Base-by-base conservation (phyloP, 2,888 invertebrate species). In the Drymonia ruficornis region DNA sequence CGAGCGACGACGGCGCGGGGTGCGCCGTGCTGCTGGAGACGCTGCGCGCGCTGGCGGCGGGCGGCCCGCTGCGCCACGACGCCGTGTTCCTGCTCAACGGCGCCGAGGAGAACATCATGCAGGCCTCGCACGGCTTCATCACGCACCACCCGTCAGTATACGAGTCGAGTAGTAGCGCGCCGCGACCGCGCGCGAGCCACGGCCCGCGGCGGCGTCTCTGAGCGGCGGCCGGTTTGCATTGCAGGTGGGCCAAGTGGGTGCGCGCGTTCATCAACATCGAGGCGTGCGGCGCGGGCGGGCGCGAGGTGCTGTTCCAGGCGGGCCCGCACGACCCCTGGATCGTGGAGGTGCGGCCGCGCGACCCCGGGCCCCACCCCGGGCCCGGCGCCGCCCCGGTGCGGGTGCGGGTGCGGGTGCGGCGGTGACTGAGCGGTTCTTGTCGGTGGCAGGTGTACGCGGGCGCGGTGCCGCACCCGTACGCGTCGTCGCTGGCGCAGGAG, bases 61-160 rank as follows among this genome's bases (percentile, higher is more conserved):
- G 42, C 52, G 12, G 93, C 95, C 31, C 47, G 65, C 93, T 97
- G 61, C 93, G 94, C 51, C 96, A 96, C 87, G 96, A 95, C 85
- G 94, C 97, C 61, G 93, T 98, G 65, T 96, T 98, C 86, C 94
- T 98, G 63, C 96, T 98, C 85, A 98, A 98, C 88, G 98, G 98
- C 59, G 98, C 97, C 50, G 98, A 98, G 90, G 98, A 98, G 91
- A 97, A 97, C 91, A 95, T 97, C 79, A 93, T 97, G 88, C 97
- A 97, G 93, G 87, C 82, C 67, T 96, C 97, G 54, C 98, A 98
- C 93, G 98, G 97, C 42, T 98, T 98, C 88, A 96, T 98, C 80
- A 97, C 97, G 4, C 95, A 96, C 74, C 98, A 99, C 89, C 94
- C 90, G 82, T 88, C 65, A 52, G 50, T 18, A 12, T 42, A n/a